phyloP scores from a whole-genome alignment of 2,888 invertebrate genomes.

The Mallateleia sp. region DNA sequence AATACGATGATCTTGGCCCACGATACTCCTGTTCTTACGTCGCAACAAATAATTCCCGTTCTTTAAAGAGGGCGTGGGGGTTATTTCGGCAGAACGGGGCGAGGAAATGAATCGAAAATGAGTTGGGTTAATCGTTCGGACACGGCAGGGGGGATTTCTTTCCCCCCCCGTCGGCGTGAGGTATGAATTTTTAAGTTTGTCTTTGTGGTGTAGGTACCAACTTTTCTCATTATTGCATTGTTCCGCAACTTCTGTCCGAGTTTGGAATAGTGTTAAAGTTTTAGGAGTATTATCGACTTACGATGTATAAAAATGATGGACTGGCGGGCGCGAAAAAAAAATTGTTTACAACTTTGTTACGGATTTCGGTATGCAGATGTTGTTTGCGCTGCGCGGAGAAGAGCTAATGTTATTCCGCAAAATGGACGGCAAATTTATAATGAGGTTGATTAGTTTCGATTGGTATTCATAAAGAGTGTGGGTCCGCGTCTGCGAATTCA shows the following conservation, averaged over 20 bases:
- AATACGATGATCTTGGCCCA: constrained; percentile 48
- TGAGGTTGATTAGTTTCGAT: too few species aligned
- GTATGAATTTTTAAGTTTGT: constrained; percentile 66
- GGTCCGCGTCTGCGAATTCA: too few species aligned
- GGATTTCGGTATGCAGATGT: constrained; percentile 20
- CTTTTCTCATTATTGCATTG: constrained; percentile 74
- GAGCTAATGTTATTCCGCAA: too few species aligned
- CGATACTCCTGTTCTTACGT: constrained; percentile 24
- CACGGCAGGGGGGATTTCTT: constrained; percentile 18
- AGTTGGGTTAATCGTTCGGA: constrained; percentile 49
- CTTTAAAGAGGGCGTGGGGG: constrained; percentile 7
- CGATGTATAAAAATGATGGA: constrained; percentile 42
- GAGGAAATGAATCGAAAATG: constrained; percentile 48
- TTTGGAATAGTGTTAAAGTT: constrained; percentile 55
- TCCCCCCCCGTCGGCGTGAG: constrained; percentile 25
- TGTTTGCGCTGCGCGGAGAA: too few species aligned
- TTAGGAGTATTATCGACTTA: constrained; percentile 60
- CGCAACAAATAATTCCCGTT: constrained; percentile 13
- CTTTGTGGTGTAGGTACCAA: constrained; percentile 56
- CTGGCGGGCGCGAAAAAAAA: constrained; percentile 14
- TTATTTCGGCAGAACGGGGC: neutral
- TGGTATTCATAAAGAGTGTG: too few species aligned
- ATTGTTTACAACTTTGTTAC: constrained; percentile 37
- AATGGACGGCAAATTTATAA: too few species aligned
- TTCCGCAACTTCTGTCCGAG: constrained; percentile 65